Evolutionary conservation across 2,888 invertebrate species (phyloP).

Genomic region (Nomada fucata): DNA sequence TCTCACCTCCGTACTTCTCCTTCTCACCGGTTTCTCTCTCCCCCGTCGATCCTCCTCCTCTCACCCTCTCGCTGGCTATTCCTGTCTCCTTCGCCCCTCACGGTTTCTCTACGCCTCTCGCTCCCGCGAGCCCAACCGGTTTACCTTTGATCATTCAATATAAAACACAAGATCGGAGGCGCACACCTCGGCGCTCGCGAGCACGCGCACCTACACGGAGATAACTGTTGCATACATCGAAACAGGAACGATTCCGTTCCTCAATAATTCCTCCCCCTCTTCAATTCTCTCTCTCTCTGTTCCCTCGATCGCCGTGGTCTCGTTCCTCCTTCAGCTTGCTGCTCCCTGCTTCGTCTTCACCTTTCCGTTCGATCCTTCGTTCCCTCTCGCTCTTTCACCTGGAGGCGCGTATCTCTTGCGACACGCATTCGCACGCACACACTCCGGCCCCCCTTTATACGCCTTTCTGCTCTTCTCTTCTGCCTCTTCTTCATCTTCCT

Average conservation of each 20-base stretch:
- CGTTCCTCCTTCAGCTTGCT: no score
- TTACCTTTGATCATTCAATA: conserved; percentile 82
- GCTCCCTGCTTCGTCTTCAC: not conserved
- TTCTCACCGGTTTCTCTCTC: conserved; percentile 55
- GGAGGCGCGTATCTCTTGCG: conserved; percentile 33
- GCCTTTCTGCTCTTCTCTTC: conserved; percentile 9
- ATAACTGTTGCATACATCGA: conserved; percentile 24
- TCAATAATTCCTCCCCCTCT: conserved; percentile 51
- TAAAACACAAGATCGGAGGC: conserved; percentile 74
- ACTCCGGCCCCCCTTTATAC: conserved; percentile 13
- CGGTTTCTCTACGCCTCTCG: conserved; percentile 58
- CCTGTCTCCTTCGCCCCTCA: conserved; percentile 27
- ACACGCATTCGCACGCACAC: conserved; percentile 45
- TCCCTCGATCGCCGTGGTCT: not conserved
- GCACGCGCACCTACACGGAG: conserved; percentile 27
- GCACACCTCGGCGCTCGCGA: conserved; percentile 49
- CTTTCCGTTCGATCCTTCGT: not conserved
- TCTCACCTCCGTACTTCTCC: conserved; percentile 54
- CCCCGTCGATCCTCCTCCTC: conserved; percentile 46
- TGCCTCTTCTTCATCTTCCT: conserved; percentile 11
- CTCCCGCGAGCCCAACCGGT: conserved; percentile 77
- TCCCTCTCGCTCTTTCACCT: not conserved
- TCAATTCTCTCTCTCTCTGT: conserved; percentile 2
- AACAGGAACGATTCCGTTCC: conserved; percentile 52
- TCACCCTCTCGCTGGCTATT: conserved; percentile 55